Conservation (phyloP, 92 coral and sea anemone genomes). For the Siderastrea radians region DNA sequence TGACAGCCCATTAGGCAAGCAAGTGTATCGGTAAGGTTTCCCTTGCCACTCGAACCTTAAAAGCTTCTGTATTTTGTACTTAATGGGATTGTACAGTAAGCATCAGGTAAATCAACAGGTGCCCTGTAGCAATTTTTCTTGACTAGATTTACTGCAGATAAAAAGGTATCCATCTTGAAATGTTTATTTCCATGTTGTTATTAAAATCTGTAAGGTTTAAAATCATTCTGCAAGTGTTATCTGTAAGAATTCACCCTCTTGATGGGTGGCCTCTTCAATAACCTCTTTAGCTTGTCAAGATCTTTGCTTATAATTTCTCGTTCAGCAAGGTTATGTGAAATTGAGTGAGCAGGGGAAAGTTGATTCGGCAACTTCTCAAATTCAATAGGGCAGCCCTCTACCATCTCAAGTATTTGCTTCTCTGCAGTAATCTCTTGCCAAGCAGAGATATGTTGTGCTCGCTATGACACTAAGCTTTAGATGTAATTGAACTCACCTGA, state of each 20-base stretch:
- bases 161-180: slow-evolving; percentile 55
- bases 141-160: slow-evolving; percentile 38
- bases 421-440: slow-evolving; percentile 31
- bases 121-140: background rate
- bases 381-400: slow-evolving; percentile 26
- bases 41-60: slow-evolving; percentile 38
- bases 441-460: slow-evolving; percentile 1
- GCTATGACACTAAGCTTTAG: background rate
- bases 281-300: slow-evolving; percentile 49
- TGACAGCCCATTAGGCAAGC: slow-evolving; percentile 54
- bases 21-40: slow-evolving; percentile 41
- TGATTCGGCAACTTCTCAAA: slow-evolving; percentile 6
- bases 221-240: slow-evolving; percentile 42
- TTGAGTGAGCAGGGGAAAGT: background rate
- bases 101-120: slow-evolving; percentile 41
- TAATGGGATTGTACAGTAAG: slow-evolving; percentile 44
- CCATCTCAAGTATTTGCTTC: slow-evolving; percentile 24
- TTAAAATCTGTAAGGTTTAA: slow-evolving; percentile 40
- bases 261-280: slow-evolving; percentile 43
- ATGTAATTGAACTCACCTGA: slow-evolving; percentile 21
- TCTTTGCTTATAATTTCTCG: slow-evolving; percentile 20
- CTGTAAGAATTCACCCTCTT: slow-evolving; percentile 37
- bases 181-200: slow-evolving; percentile 46
- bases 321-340: slow-evolving; percentile 15
- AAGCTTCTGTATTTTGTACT: background rate